phyloP scores from a whole-genome alignment of 2,797 vertebrate genomes.

The Silurus lanzhouensis region DNA sequence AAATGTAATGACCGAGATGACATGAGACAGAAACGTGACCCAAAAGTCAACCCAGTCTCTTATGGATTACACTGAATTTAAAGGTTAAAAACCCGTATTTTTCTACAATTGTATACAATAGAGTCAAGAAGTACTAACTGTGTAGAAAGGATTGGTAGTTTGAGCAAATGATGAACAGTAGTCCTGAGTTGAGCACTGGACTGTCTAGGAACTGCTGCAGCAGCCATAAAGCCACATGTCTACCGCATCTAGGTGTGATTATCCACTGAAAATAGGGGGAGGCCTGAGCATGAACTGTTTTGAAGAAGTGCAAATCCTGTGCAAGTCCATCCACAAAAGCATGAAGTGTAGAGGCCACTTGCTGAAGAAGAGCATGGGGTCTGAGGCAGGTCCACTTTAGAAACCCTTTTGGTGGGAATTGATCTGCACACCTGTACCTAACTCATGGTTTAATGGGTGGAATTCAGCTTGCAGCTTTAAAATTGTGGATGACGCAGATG shows the following conservation, averaged over 20 bases:
- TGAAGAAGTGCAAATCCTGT: neutral
- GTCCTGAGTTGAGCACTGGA: neutral
- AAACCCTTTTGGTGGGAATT: neutral
- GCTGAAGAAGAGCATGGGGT: neutral
- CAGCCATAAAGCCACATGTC: too few species aligned
- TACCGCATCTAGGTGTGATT: neutral
- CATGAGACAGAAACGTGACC: neutral
- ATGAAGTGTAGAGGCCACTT: neutral
- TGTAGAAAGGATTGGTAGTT: neutral
- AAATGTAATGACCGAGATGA: neutral
- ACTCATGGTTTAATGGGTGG: constrained; percentile 21
- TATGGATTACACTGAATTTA: neutral
- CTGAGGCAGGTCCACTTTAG: neutral
- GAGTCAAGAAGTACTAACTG: neutral
- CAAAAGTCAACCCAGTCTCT: neutral
- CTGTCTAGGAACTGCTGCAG: neutral
- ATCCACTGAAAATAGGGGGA: neutral
- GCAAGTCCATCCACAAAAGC: neutral
- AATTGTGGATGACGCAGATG: constrained; percentile 22
- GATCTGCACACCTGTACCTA: neutral
- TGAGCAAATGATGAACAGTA: neutral
- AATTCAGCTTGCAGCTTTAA: constrained; percentile 43
- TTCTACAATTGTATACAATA: neutral
- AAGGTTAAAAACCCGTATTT: neutral
- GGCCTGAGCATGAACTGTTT: neutral